Percentiles rank a stretch among this genome's conserved stretches.
These are phyloP conservation scores for Champsocephalus gunnari DNA, from an alignment of 2,797 vertebrate genomes.

Conservation along the genomic window DNA sequence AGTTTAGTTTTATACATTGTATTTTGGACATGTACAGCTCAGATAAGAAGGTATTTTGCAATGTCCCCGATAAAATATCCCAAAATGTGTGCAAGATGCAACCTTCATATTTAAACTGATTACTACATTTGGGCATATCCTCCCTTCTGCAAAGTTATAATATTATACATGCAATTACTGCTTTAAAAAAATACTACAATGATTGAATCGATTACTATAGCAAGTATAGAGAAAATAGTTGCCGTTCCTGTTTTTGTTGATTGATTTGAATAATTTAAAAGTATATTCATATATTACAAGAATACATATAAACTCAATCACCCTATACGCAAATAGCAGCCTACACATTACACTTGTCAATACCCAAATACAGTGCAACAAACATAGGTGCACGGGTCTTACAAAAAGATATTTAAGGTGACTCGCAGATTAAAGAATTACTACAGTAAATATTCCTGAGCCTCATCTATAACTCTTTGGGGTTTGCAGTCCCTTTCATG, in stretches of 20 bases:
- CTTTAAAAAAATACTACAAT: no score
- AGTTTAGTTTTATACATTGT: not conserved
- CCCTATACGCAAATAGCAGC: not conserved
- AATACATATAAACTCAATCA: no score
- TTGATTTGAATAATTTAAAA: no score
- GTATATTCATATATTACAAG: no score
- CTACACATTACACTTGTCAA: not conserved
- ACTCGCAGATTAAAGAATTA: constrained; percentile 9
- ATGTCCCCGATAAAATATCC: not conserved
- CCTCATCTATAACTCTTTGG: constrained; percentile 20
- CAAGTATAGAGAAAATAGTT: no score
- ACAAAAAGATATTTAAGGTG: not conserved
- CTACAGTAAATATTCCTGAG: constrained; percentile 10
- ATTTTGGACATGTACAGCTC: not conserved
- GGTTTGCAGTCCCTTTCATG: constrained; percentile 30
- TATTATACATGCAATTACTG: no score
- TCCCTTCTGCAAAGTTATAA: not conserved
- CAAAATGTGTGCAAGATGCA: not conserved
- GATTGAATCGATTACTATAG: no score
- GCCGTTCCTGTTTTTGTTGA: no score
- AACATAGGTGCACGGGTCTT: not conserved
- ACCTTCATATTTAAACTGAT: not conserved
- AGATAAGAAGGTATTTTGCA: no score
- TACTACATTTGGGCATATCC: not conserved
- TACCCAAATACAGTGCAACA: not conserved